Base-by-base conservation (phyloP, 2,888 invertebrate species). In the Mantis religiosa region DNA sequence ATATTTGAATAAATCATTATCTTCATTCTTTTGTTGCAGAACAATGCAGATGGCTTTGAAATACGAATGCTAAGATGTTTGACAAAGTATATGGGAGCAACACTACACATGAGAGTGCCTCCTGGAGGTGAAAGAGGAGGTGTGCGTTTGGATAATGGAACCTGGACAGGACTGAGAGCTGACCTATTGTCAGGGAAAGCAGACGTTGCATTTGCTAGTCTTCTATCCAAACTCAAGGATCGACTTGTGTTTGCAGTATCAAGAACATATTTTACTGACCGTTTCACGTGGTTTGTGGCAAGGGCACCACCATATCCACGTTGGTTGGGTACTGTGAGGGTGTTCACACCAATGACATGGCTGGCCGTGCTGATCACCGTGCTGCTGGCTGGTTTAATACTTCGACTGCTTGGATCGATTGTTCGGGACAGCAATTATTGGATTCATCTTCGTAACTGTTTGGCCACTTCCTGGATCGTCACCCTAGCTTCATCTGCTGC, bases 281-380 rank as follows among this genome's bases (percentile, higher is more conserved):
- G 87, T 12, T 87, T 87, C n/a, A 87, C 87, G 4, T 87, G 87
- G 87, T 87, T 87, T 41, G 87, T 87, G 8, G 87, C 87, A 14
- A 82, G 87, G 25, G 87, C 87, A 34, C 82, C 34, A 1, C 82
- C 87, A 7, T 87, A 87, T 12, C 87, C 87, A 14, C 82, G 87
- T 7, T 87, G 87, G 87, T 14, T 87, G 4, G 82, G 82, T 9
- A 87, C 82, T 41, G 87, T 27, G 15, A 82, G 87, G 34, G 87
- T 87, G n/a, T 87, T 87, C 41, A 25, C 82, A 15, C 82, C 87
- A 34, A 0, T n/a, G 30, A 34, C 87, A 25, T 87, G 87, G 87
- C 82, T 87, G 9, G 87, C 41, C 3, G 87, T 82, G 28, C 34
- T 87, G 25, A 81, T 87, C 6, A 28, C 41, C 0, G 25, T 87